Base-by-base conservation (phyloP, 2,888 invertebrate genomes). In the Orchesellides sinensis region DNA sequence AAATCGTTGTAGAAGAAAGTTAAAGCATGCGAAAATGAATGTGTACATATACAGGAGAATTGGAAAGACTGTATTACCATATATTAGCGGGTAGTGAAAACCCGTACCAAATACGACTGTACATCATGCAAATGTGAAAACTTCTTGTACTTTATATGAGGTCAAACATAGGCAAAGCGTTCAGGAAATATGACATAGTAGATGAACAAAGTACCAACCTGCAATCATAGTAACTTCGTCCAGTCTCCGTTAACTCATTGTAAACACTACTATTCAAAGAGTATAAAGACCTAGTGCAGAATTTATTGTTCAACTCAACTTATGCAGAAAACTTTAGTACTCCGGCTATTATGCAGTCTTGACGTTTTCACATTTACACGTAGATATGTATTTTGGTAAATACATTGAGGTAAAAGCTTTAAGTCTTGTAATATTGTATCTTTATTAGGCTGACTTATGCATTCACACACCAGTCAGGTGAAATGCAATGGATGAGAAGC, bases 41-140 rank as follows among this genome's bases (percentile, higher is more conserved):
- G n/a, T 45, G n/a, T 40, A 54, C 70, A 35, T 8, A 17, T 5
- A 19, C 25, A 23, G 23, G 25, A n/a, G 14, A 25, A 25, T 4
- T 19, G 1, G n/a, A 45, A 65, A 25, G 25, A 32, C 32, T 32
- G 32, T n/a, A 47, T 10, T 27, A 25, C 14, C 21, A 27, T 14
- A 27, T 49, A 68, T 27, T 21, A 0, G 23, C 35, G 21, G 23
- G 4, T 56, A 61, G 72, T 61, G 56, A 73, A 61, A 19, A 23
- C 14, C 61, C 59, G 61, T 73, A 61, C 61, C 61, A 23, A 59
- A 59, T 70, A 70, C 70, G 56, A 27, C 52, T 68, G 35, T 21
- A 56, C 54, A 25, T 54, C 14, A 59, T 14, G 12, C 23, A 54
- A 61, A 45, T 19, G 12, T 32, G 25, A 17, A 35, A 73, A 52